Evolutionary conservation across 2,113 vertebrate species (phyloP).

Genomic region (Phasianus colchicus): DNA sequence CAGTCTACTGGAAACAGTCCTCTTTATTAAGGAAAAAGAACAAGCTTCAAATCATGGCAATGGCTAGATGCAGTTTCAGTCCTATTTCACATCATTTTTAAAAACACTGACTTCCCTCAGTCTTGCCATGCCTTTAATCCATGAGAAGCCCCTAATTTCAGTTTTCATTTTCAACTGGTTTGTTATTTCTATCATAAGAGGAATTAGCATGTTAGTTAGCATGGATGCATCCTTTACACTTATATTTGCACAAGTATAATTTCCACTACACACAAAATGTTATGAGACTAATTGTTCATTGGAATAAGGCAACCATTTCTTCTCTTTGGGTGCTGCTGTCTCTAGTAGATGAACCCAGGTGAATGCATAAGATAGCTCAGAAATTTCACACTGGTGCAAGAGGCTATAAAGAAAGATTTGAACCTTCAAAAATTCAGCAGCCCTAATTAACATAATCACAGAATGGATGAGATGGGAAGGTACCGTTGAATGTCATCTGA

Average conservation of each 20-base stretch:
- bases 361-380: not conserved
- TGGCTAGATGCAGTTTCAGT: not conserved
- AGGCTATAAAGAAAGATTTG: not conserved
- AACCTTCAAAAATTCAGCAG: not conserved
- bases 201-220: not conserved
- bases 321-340: not conserved
- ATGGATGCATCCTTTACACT: not conserved
- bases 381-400: not conserved
- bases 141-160: not conserved
- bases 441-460: not conserved
- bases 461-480: not conserved
- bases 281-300: not conserved
- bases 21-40: not conserved
- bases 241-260: not conserved
- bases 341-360: not conserved
- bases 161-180: not conserved
- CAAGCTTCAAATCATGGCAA: not conserved
- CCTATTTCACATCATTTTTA: not conserved
- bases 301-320: not conserved
- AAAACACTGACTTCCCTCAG: not conserved
- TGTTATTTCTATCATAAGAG: not conserved
- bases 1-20: not conserved
- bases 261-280: not conserved
- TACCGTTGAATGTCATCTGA: not conserved
- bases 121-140: not conserved